These are phyloP conservation scores for Dromiciops gliroides DNA, from an alignment of 2,113 vertebrate species.

Conservation along the genomic window DNA sequence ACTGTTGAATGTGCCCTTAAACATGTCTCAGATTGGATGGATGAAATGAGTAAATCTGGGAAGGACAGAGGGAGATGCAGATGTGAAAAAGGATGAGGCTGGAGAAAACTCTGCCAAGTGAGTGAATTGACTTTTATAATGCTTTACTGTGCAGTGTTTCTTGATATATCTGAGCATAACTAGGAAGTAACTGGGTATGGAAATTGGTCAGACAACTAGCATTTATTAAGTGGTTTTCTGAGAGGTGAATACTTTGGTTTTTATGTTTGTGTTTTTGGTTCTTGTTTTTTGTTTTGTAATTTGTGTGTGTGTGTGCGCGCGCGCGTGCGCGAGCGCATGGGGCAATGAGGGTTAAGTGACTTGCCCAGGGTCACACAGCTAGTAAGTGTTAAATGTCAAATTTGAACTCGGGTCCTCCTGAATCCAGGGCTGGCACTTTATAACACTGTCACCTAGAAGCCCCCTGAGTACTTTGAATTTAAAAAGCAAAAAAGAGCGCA, in stretches of 20 bases:
- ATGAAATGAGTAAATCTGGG: slow-evolving; percentile 86
- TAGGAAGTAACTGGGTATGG: slow-evolving; percentile 45
- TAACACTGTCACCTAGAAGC: no score
- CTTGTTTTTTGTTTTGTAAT: no score
- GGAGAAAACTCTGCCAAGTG: slow-evolving; percentile 89
- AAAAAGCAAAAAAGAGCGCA: slow-evolving; percentile 37
- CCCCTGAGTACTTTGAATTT: background rate
- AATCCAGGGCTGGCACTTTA: no score
- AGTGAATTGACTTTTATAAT: slow-evolving; percentile 72
- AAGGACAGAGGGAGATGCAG: slow-evolving; percentile 84
- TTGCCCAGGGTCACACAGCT: no score
- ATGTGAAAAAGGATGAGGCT: slow-evolving; percentile 85
- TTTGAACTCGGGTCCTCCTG: no score
- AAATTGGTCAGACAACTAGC: background rate
- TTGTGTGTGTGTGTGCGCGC: no score
- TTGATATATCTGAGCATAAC: slow-evolving; percentile 8
- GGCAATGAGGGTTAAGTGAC: no score
- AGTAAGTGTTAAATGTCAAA: no score
- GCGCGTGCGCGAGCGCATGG: no score
- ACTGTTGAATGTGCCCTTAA: slow-evolving; percentile 98
- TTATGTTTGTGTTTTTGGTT: no score
- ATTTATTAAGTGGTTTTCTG: slow-evolving; percentile 48
- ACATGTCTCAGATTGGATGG: slow-evolving; percentile 98
- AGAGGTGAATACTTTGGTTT: background rate
- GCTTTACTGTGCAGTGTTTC: slow-evolving; percentile 49